Conservation (phyloP, 2,113 vertebrate genomes). For the Chauna torquata region DNA sequence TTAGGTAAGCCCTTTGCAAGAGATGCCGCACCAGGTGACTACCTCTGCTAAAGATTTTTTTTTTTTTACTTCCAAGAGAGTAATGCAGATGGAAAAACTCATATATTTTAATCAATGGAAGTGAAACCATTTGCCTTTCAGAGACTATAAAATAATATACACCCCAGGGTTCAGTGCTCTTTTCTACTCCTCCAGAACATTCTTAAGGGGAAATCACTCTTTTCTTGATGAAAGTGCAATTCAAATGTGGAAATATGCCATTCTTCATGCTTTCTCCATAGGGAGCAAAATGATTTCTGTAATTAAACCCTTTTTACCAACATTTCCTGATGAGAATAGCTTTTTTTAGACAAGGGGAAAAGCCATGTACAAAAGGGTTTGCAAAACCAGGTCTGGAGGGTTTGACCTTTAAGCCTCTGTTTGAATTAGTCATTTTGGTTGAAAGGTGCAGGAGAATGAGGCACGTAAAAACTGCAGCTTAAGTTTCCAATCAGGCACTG, state of each 20-base stretch:
- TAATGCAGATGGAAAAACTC: slow-evolving; percentile 63
- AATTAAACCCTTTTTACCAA: slow-evolving; percentile 60
- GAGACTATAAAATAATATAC: slow-evolving; percentile 51
- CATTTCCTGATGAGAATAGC: slow-evolving; percentile 25
- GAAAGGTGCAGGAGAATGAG: background rate
- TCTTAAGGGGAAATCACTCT: slow-evolving; percentile 58
- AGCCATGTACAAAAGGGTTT: background rate
- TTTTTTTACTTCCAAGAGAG: background rate
- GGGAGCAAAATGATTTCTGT: slow-evolving; percentile 57
- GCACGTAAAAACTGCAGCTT: background rate
- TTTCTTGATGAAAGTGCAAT: slow-evolving; percentile 68
- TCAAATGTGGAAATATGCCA: slow-evolving; percentile 61
- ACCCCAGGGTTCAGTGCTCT: slow-evolving; percentile 62
- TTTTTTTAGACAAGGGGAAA: background rate
- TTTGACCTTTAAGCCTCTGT: slow-evolving; percentile 8
- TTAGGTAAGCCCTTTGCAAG: background rate
- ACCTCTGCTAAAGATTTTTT: background rate
- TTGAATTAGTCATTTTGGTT: background rate
- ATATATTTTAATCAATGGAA: slow-evolving; percentile 60
- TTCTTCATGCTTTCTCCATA: slow-evolving; percentile 60
- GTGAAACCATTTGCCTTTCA: slow-evolving; percentile 57
- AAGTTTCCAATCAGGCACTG: background rate
- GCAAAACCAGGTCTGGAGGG: background rate
- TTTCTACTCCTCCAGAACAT: slow-evolving; percentile 56
- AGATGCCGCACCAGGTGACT: background rate